Evolutionary conservation across 1,140 invertebrate genomes (phyloP).

Genomic region (Charaxes varanes): DNA sequence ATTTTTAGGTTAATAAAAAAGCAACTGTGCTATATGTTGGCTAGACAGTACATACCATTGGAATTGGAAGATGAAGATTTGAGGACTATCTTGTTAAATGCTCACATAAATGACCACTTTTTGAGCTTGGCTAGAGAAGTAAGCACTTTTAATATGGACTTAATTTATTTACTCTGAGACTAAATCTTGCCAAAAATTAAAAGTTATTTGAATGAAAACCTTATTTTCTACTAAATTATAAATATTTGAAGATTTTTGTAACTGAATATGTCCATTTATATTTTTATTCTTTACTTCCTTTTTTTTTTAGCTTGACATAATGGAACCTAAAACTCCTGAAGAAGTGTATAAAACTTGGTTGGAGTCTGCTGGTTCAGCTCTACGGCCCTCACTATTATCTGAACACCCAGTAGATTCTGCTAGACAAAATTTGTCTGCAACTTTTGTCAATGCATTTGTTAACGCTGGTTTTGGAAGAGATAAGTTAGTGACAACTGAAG

Average conservation of each 20-base stretch:
- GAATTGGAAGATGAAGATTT: constrained; percentile 90
- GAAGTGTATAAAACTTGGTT: constrained; percentile 99
- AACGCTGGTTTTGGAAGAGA: constrained; percentile 99
- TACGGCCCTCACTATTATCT: constrained; percentile 82
- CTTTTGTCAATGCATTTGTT: constrained; percentile 99
- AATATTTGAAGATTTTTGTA: too few species aligned
- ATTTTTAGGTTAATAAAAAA: constrained; percentile 86
- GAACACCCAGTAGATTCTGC: constrained; percentile 91
- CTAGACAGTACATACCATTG: constrained; percentile 92
- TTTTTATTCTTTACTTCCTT: too few species aligned
- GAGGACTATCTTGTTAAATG: constrained; percentile 97
- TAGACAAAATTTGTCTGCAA: constrained; percentile 96
- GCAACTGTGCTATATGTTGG: constrained; percentile 98
- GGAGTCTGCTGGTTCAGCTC: constrained; percentile 91
- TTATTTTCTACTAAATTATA: too few species aligned
- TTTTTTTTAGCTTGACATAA: constrained; percentile 90
- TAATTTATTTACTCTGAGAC: too few species aligned
- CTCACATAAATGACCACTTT: constrained; percentile 97
- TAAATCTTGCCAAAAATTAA: too few species aligned
- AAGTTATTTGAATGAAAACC: too few species aligned
- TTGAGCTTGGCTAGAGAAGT: constrained; percentile 95
- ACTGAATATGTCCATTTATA: not conserved
- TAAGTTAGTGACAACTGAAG: constrained; percentile 95
- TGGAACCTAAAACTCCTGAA: constrained; percentile 99
- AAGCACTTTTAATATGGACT: too few species aligned